Conservation (phyloP, 2,888 invertebrate genomes). For the Arge pagana region DNA sequence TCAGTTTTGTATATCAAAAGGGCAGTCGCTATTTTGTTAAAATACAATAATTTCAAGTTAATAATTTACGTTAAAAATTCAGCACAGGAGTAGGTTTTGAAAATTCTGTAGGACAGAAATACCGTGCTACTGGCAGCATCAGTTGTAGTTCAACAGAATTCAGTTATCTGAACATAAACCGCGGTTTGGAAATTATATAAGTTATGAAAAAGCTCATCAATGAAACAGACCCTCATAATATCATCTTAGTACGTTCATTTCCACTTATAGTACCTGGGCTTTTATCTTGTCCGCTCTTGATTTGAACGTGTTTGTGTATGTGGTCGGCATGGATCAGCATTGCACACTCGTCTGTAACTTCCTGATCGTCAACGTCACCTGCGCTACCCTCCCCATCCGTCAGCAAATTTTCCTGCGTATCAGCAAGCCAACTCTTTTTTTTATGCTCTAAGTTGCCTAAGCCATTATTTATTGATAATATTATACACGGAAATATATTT, state of each 20-base stretch:
- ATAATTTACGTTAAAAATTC: too few relatives aligned
- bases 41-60: too few relatives aligned
- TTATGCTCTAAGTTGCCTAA: constrained; percentile 18
- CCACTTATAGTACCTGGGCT: constrained; percentile 42
- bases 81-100: too few relatives aligned
- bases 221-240: constrained; percentile 5
- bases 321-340: constrained; percentile 66
- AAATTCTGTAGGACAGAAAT: too few relatives aligned
- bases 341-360: constrained; percentile 75
- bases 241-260: constrained; percentile 22
- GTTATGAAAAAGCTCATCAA: background rate
- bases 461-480: constrained; percentile 9
- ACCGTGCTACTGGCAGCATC: too few relatives aligned
- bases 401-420: constrained; percentile 62
- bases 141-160: too few relatives aligned
- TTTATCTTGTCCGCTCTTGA: constrained; percentile 49
- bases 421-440: constrained; percentile 31
- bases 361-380: constrained; percentile 64
- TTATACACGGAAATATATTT: background rate
- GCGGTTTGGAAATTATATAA: background rate
- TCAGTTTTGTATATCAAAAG: too few relatives aligned
- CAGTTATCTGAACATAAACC: too few relatives aligned
- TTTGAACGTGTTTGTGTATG: constrained; percentile 49
- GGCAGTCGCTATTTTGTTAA: too few relatives aligned
- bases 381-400: constrained; percentile 67